Base-by-base conservation (phyloP, 2,797 vertebrate genomes). In the Phalloptychus januarius region DNA sequence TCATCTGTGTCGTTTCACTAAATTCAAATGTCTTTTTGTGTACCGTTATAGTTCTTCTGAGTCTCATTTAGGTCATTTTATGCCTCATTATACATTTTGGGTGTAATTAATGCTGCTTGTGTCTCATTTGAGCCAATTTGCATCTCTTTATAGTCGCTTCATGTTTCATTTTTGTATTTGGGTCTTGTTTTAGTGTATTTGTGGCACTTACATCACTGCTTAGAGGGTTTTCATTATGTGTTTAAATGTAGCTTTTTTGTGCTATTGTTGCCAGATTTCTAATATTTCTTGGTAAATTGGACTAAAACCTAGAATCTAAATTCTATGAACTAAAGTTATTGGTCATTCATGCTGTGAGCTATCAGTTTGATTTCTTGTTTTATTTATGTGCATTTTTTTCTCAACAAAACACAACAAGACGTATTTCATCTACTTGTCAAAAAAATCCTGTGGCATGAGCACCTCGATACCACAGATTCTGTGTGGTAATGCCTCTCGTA, bases 31-130 rank as follows among this genome's bases (percentile, higher is more conserved):
- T 45, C 42, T 71, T 46, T 71, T 71, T 71, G n/a, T 65, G 36
- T 38, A 20, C 36, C 38, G 11, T 65, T 38, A 38, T 65, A 38
- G 6, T 31, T 18, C 15, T 71, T 71, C 20, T 48, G 10, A n/a
- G 44, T 48, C 45, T 71, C 44, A 46, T 50, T 72, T 48, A 23
- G 45, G 71, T 72, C 5, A 72, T 50, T 73, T 52, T 73, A 33
- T 38, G 20, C 48, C 46, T 72, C 45, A 52, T 72, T 72, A 73
- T 15, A 25, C 13, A 15, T 28, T 72, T 50, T 72, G 46, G 28
- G 7, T 23, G 16, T 33, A 72, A 33, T 72, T 48, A 71, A 71
- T 31, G 48, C 8, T 50, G 45, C 52, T 50, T 52, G 0, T 38
- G 20, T 50, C 70, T 71, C 18, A 48, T 48, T 48, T 48, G 28